Evolutionary conservation across 2,888 invertebrate genomes (phyloP), one percentile per base, ranked within the genome.

Genomic region (Sphaerophoria taeniata): DNA sequence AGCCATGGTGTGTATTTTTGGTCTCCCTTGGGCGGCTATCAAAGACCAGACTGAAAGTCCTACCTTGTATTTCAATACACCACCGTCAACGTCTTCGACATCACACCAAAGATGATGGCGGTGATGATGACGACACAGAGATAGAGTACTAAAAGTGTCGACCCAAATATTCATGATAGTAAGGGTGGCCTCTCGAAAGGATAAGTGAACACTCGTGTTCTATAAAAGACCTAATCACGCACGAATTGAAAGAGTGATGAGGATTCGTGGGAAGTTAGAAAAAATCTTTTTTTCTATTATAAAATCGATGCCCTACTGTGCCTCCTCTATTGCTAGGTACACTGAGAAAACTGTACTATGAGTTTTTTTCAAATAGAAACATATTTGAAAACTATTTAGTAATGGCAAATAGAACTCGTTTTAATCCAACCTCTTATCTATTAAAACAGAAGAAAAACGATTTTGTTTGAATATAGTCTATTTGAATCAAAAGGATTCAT

Each of bases 231-330:
- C 58, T 79, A 79, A 84, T 84, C 79, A 83, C 79, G 83, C 83
- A 83, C 83, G 83, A 72, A 84, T 79, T 71, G 49, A 71, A 31
- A 5, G 3, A 9, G 14, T 4, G 49, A 36, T 16, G 79, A 4
- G 33, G 2, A 39, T 12, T 4, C 5, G 0, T 34, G 34, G 34
- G 16, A 49, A 0, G 12, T 53, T 12, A 60, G 33, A 11, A 49
- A 65, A 56, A 56, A 36, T 49, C 47, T 73, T 56, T 16, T 12
- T 36, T 51, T 39, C 51, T 39, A 24, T 51, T 60, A 75, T 69
- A 71, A 79, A 84, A 84, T 84, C 84, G 79, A 84, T 84, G 84
- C 75, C 79, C 84, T 75, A 84, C 79, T 79, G 71, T 60, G 7
- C 6, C 6, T 24, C n/a, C 49, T 7, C 5, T n/a, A 39, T 31